Evolutionary conservation across 2,888 invertebrate genomes (phyloP), one percentile per base, ranked within the genome.

Genomic region (Diploptera punctata): DNA sequence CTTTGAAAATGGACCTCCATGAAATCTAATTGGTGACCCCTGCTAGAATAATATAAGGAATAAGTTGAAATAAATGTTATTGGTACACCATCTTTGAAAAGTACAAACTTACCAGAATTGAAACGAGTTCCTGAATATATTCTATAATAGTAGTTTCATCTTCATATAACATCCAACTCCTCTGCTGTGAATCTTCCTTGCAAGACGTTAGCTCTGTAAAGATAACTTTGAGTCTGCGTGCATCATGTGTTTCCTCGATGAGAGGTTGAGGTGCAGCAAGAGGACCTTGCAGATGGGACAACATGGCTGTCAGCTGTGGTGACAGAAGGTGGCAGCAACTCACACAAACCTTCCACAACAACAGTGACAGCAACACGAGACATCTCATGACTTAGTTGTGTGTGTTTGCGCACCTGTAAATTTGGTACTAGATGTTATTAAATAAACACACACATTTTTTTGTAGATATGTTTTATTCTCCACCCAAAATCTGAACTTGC

Each of bases 111-210:
- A 93, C 94, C 88, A 95, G 86, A 79, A 95, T 94, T 75, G 93
- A 93, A 67, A 92, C 92, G 26, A 94, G 86, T 81, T 94, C 93
- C 71, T 90, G 88, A 71, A 98, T 86, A 81, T 95, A 93, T 74
- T 94, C 93, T 73, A 91, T 90, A 80, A 98, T 97, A 77, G 93
- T 92, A 73, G 89, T 89, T 77, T 97, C 97, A 81, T 98, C 98
- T 81, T 98, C 97, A 81, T 97, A 94, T 33, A 98, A 85, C 82
- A 95, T 94, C 98, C 98, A 98, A 77, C 95, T 96, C 72, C 98
- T 86, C 80, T 98, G 98, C 80, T 98, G 97, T 0, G 96, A 94
- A 81, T 98, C 98, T 80, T 97, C 95, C 77, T 97, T 97, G 76
- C 96, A 95, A 75, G 91, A 92, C 1, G 93, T 93, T 76, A 98